Evolutionary conservation across 2,888 invertebrate genomes (phyloP), one percentile per base, ranked within the genome.

Genomic region (Punctoribates punctum): DNA sequence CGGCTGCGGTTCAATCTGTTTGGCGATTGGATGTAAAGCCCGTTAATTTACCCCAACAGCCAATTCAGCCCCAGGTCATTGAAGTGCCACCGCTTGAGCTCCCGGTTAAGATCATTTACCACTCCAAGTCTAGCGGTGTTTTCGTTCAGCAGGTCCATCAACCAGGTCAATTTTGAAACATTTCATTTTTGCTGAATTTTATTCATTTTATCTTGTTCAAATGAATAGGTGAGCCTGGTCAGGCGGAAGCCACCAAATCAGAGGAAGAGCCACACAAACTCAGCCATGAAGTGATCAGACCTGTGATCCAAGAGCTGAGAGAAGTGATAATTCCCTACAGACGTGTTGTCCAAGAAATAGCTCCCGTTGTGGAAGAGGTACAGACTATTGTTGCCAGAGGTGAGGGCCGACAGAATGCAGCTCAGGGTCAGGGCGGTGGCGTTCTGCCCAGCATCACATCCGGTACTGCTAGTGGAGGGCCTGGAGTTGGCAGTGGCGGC

Each of bases 31-130:
- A 67, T n/a, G n/a, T 67, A 0, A 67, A n/a, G 15, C 67, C 67
- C 6, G 67, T 67, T 1, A 6, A 67, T n/a, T 42, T 38, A n/a
- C 34, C 4, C n/a, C 67, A 67, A 20, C 38, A 67, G 2, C 67
- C 25, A 5, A 67, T 67, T 20, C 38, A 38, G 29, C 67, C 67
- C 6, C 67, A 67, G 29, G 11, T n/a, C 6, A 67, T 67, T n/a
- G 67, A 67, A 38, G n/a, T 67, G 34, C 67, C 67, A 20, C n/a
- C 67, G n/a, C 13, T 67, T 38, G 67, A 67, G n/a, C n/a, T 67
- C 20, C 67, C 67, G 8, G 67, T 67, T 1, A 67, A 67, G 11
- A 67, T 67, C 1, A 5, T 67, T 6, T 67, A 67, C 42, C 29
- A 67, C 11, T 67, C 67, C 9, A 67, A 20, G n/a, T 67, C 67